Conservation (phyloP, 2,797 vertebrate genomes). For the Diplodus puntazzo region DNA sequence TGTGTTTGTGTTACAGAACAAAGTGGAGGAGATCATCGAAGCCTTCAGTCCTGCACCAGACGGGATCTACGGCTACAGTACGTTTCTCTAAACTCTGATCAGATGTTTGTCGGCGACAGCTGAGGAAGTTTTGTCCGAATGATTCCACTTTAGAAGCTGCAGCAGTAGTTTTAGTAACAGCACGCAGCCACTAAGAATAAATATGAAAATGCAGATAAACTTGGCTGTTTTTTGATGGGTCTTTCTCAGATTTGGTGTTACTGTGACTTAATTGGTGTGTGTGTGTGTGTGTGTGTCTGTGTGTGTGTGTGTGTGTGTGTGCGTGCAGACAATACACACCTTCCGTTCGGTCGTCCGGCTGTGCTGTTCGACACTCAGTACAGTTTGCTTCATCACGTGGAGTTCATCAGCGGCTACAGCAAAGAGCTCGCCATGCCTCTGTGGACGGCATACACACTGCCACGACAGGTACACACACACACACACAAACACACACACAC, state of each 20-base stretch:
- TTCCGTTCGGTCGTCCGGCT: slow-evolving; percentile 93
- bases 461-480: slow-evolving; percentile 86
- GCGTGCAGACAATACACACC: slow-evolving; percentile 84
- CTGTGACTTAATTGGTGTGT: neutral
- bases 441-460: slow-evolving; percentile 93
- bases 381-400: slow-evolving; percentile 91
- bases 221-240: too few relatives aligned
- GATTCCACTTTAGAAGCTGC: neutral
- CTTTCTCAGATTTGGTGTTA: too few relatives aligned
- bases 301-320: slow-evolving; percentile 38
- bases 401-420: slow-evolving; percentile 95
- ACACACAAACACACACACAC: too few relatives aligned
- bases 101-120: neutral
- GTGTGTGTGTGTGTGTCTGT: slow-evolving; percentile 25
- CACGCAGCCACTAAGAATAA: too few relatives aligned
- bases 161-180: too few relatives aligned
- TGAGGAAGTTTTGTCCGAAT: neutral
- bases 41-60: slow-evolving; percentile 84
- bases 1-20: slow-evolving; percentile 87
- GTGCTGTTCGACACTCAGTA: slow-evolving; percentile 93
- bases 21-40: slow-evolving; percentile 89
- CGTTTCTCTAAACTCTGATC: neutral
- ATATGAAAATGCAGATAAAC: too few relatives aligned
- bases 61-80: slow-evolving; percentile 76
- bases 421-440: slow-evolving; percentile 91